Conservation (phyloP, 2,888 invertebrate species). For the Slavum lentiscoides region DNA sequence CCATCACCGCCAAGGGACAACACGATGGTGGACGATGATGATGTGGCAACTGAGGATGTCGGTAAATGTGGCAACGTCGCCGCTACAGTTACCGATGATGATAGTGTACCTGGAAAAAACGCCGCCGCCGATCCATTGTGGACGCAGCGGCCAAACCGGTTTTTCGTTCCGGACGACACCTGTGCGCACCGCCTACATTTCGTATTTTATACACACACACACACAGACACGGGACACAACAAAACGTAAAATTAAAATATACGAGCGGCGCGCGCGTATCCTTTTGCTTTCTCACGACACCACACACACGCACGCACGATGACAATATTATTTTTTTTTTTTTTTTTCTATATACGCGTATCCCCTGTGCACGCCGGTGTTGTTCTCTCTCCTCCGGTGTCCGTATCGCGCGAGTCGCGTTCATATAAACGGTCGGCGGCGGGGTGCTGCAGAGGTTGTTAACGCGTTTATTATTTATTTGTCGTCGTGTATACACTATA, state of each 20-base stretch:
- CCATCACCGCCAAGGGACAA: too few species aligned
- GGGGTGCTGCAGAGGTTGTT: too few species aligned
- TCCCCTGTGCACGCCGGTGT: too few species aligned
- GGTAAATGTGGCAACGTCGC: conserved; percentile 46
- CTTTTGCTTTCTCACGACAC: conserved; percentile 50
- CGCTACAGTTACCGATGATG: conserved; percentile 47
- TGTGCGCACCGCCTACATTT: conserved; percentile 46
- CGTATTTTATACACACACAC: conserved; percentile 41
- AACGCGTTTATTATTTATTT: too few species aligned
- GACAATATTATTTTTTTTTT: background rate
- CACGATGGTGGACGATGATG: too few species aligned
- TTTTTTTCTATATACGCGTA: too few species aligned
- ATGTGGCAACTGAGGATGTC: too few species aligned
- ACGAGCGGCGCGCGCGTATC: background rate
- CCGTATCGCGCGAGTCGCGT: too few species aligned
- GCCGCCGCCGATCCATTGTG: conserved; percentile 38
- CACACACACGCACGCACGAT: background rate
- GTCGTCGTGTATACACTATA: too few species aligned
- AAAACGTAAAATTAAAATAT: conserved; percentile 45
- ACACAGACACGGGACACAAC: background rate
- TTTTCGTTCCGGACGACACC: conserved; percentile 52
- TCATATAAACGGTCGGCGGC: too few species aligned
- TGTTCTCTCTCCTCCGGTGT: too few species aligned
- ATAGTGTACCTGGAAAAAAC: conserved; percentile 34
- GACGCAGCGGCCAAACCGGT: conserved; percentile 39